Evolutionary conservation across 2,888 invertebrate genomes (phyloP), one percentile per base, ranked within the genome.

Genomic region (Lampropteryx suffumata): DNA sequence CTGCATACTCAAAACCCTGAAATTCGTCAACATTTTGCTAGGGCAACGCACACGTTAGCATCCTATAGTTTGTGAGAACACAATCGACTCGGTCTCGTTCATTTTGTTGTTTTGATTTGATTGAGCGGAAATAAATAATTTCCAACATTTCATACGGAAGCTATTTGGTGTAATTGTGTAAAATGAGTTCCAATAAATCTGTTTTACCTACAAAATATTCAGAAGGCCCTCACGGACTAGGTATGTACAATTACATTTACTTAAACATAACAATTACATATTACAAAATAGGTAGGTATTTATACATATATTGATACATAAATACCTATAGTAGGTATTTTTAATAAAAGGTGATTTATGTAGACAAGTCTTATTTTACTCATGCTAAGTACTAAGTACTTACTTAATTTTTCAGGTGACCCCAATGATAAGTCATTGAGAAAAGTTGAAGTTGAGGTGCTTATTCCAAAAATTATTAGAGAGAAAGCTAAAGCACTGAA

Each of bases 401-500:
- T n/a, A n/a, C n/a, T n/a, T n/a, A n/a, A n/a, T n/a, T 51, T 80
- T 85, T 45, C 71, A 96, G 97, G 97, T 54, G 96, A 98, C 86
- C 98, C 98, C 1, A 89, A 95, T 62, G 98, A 98, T 78, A 92
- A 75, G 69, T 88, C 90, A n/a, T 81, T 99, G 42, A 92, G 99
- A 64, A 96, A 94, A 91, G 96, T 98, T 1, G 99, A 99, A 84
- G 84, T 84, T 12, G 97, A 98, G 73, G 94, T 99, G 11, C 76
- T 98, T 60, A 95, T 99, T 74, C 96, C 98, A 0, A 96, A 97
- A 82, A 93, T 95, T 69, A 95, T 99, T 91, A 92, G 98, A 61
- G 96, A 96, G 14, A 94, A 93, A 65, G 95, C 97, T 0, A 95
- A 94, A 76, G 74, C 71, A 9, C 95, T 95, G 68, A 96, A 97